Conservation (phyloP, 2,113 vertebrate species). For the Podocnemis expansa region DNA sequence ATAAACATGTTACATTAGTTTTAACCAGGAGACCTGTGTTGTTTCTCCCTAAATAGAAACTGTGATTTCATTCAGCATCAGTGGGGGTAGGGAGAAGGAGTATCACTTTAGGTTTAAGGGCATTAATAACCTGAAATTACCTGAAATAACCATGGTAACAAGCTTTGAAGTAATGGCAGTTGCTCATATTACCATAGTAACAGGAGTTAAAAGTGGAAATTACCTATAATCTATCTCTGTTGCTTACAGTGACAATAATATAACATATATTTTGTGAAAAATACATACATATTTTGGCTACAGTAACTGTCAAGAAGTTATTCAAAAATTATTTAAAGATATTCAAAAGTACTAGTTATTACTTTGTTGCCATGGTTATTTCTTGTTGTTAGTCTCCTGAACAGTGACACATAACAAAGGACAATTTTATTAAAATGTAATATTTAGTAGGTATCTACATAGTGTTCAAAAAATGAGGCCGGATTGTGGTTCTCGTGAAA, state of each 20-base stretch:
- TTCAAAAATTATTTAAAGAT: conserved; percentile 59
- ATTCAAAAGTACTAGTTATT: conserved; percentile 43
- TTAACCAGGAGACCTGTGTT: background rate
- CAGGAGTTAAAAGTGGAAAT: conserved; percentile 63
- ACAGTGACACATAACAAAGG: background rate
- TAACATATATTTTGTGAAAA: conserved; percentile 48
- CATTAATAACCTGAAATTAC: conserved; percentile 67
- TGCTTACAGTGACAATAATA: conserved; percentile 51
- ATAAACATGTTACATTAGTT: background rate
- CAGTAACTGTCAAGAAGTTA: conserved; percentile 48
- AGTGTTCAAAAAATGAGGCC: background rate
- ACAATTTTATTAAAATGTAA: conserved; percentile 44
- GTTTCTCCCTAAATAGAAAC: conserved; percentile 15
- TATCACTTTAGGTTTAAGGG: conserved; percentile 63
- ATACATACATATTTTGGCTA: conserved; percentile 38
- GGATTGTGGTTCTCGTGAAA: background rate
- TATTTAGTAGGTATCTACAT: background rate
- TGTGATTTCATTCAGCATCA: conserved; percentile 35
- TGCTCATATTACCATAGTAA: conserved; percentile 74
- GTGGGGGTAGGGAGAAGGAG: conserved; percentile 19
- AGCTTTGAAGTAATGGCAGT: conserved; percentile 64
- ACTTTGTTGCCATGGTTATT: conserved; percentile 45
- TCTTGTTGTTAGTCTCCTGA: conserved; percentile 19
- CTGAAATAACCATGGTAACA: conserved; percentile 77
- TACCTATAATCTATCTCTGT: conserved; percentile 68